Conservation (phyloP, 1,140 invertebrate genomes). For the Zaprionus taronus region DNA sequence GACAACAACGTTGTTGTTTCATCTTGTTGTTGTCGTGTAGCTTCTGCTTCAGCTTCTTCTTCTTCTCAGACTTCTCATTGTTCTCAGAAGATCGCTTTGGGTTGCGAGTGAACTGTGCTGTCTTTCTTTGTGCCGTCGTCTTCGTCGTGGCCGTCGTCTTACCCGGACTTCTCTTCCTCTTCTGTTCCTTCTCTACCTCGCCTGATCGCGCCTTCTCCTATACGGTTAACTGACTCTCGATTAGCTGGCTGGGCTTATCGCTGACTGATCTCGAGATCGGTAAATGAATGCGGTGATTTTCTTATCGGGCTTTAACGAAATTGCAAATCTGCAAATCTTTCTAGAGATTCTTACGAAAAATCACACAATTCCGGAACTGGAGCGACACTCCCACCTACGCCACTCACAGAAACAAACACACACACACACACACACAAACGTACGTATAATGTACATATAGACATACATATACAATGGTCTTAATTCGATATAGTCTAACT, state of each 20-base stretch:
- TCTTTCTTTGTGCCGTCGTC: slow-evolving; percentile 5
- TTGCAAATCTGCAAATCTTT: slow-evolving; percentile 1
- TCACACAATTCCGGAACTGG: neutral
- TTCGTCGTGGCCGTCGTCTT: neutral
- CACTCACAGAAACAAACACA: neutral
- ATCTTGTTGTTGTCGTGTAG: neutral
- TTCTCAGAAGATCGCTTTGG: slow-evolving; percentile 20
- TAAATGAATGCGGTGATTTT: slow-evolving; percentile 5
- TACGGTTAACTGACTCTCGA: neutral
- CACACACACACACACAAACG: neutral
- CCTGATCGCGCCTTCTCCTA: neutral
- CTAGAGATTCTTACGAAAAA: neutral
- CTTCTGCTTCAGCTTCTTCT: neutral
- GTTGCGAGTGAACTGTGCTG: neutral
- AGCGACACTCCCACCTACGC: neutral
- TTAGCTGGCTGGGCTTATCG: neutral
- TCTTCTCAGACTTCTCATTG: slow-evolving; percentile 13
- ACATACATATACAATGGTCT: neutral
- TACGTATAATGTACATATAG: neutral
- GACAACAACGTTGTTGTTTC: neutral
- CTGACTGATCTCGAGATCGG: neutral
- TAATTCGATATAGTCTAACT: neutral
- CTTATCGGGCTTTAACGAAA: slow-evolving; percentile 5
- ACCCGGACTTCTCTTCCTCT: neutral
- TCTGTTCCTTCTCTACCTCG: neutral